phyloP scores from a whole-genome alignment of 1,140 invertebrate genomes.

The Drosophila saltans region DNA sequence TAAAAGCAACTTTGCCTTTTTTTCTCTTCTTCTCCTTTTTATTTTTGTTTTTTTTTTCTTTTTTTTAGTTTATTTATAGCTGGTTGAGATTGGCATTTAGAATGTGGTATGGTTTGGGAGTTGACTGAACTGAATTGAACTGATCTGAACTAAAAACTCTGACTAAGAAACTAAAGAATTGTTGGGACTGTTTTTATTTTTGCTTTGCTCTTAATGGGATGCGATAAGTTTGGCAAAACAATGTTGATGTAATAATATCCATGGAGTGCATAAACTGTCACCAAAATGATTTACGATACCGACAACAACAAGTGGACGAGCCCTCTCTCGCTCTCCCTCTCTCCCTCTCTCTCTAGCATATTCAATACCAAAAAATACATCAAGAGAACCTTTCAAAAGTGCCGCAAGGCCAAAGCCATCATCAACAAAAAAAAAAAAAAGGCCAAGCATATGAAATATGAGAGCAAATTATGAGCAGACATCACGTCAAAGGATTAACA shows the following conservation, averaged over 20 bases:
- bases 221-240: slow-evolving; percentile 15
- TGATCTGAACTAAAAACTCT: slow-evolving; percentile 29
- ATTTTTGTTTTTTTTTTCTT: background rate
- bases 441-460: slow-evolving; percentile 64
- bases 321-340: background rate
- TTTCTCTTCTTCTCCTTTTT: background rate
- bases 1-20: slow-evolving; percentile 57
- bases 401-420: slow-evolving; percentile 74
- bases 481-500: slow-evolving; percentile 81
- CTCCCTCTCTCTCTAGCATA: slow-evolving; percentile 58
- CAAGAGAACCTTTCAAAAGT: slow-evolving; percentile 70
- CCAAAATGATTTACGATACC: slow-evolving; percentile 65
- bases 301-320: slow-evolving; percentile 41
- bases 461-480: slow-evolving; percentile 79
- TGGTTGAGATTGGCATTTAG: slow-evolving; percentile 56
- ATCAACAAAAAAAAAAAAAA: slow-evolving; percentile 45
- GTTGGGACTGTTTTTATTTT: slow-evolving; percentile 46
- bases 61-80: slow-evolving; percentile 66
- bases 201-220: background rate
- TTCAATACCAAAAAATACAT: slow-evolving; percentile 58
- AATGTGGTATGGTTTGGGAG: slow-evolving; percentile 26
- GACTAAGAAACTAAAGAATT: slow-evolving; percentile 21
- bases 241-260: slow-evolving; percentile 37
- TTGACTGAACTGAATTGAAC: slow-evolving; percentile 49
- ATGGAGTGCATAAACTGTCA: slow-evolving; percentile 43